Evolutionary conservation across 2,888 invertebrate genomes (phyloP), one percentile per base, ranked within the genome.

Genomic region (Drosophila meridionalis): DNA sequence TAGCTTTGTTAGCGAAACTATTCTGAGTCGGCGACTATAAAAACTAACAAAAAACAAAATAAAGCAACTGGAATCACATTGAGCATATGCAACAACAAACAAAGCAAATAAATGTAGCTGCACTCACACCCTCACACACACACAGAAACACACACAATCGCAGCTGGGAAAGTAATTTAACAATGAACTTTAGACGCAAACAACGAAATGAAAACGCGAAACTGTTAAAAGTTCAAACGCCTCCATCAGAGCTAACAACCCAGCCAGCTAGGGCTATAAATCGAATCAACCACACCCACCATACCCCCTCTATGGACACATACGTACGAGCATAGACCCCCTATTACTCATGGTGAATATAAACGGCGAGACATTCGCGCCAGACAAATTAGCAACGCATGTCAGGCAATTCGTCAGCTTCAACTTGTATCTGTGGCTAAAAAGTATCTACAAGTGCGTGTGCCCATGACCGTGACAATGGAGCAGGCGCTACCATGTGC

Each of bases 151-250:
- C 48, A 45, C 30, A 47, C 30, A 60, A 36, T 38, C 38, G 4
- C 50, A 68, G 61, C 53, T 73, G 73, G 69, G 67, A 63, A 82
- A 76, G 79, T 73, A 52, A 66, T 68, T 79, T 57, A 55, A 65
- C 85, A 84, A 87, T 86, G 84, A 83, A 83, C 83, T 76, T 66
- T 78, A 59, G 70, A 69, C 59, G 64, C 68, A 68, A 73, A 75
- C 68, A 63, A 72, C 57, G 63, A 74, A 72, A 73, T 77, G 67
- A 71, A 73, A 82, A 83, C 83, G 75, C 40, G 76, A 83, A 84
- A 76, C 62, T 75, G 79, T 86, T 76, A 81, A 89, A 87, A 89
- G 87, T 89, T 89, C 89, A 84, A 84, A 72, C 65, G 85, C 89
- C 87, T 60, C 55, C 56, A 40, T 9, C 60, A 64, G 64, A 77